Evolutionary conservation across 2,888 invertebrate genomes (phyloP).

Genomic region (Caenorhabditis afra): DNA sequence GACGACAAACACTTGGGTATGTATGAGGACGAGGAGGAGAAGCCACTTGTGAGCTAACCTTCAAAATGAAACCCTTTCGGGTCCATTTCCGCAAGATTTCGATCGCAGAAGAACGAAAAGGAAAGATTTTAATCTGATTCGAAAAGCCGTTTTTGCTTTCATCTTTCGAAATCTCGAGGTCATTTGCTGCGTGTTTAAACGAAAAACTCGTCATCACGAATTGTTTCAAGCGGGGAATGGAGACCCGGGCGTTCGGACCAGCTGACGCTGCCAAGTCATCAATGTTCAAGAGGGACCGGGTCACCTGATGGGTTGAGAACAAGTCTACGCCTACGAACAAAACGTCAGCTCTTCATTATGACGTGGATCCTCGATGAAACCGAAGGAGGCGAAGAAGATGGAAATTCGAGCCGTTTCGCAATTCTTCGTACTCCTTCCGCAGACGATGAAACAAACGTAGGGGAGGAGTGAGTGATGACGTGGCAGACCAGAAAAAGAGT

Average conservation of each 20-base stretch:
- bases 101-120: too few relatives aligned
- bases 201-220: too few relatives aligned
- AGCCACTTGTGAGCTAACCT: not conserved
- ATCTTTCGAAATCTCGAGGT: too few relatives aligned
- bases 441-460: not conserved
- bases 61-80: too few relatives aligned
- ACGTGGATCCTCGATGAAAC: not conserved
- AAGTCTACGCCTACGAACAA: not conserved
- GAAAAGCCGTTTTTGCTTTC: too few relatives aligned
- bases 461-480: not conserved
- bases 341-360: not conserved
- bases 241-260: conserved; percentile 1
- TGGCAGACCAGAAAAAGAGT: not conserved
- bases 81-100: too few relatives aligned
- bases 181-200: too few relatives aligned
- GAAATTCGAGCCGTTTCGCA: not conserved
- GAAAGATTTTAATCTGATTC: too few relatives aligned
- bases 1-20: conserved; percentile 14
- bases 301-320: not conserved
- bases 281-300: conserved; percentile 5
- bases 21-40: not conserved
- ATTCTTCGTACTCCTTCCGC: too few relatives aligned
- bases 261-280: conserved; percentile 18
- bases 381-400: not conserved
- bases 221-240: too few relatives aligned